Conservation (phyloP, 2,888 invertebrate genomes). For the Geotrupes spiniger region DNA sequence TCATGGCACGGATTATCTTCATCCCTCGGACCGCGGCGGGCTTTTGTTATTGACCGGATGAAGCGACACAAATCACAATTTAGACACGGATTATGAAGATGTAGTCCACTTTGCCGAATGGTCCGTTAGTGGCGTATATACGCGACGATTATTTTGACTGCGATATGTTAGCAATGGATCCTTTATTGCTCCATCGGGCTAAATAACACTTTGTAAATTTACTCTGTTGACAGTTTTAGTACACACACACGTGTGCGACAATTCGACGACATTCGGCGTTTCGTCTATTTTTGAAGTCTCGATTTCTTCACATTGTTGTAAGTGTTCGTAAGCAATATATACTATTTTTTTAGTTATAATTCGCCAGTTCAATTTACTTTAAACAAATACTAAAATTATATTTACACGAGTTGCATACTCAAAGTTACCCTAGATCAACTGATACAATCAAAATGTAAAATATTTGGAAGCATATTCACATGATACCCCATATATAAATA, state of each 20-base stretch:
- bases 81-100: conserved; percentile 23
- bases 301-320: too few species aligned
- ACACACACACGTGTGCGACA: not conserved
- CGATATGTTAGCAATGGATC: conserved; percentile 8
- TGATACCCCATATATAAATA: too few species aligned
- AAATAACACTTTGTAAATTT: conserved; percentile 16
- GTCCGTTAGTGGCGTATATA: conserved; percentile 9
- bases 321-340: too few species aligned
- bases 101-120: conserved; percentile 9
- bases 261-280: not conserved
- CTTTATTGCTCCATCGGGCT: conserved; percentile 13
- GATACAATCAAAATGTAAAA: too few species aligned
- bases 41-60: conserved; percentile 38
- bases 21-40: conserved; percentile 11
- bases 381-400: too few species aligned
- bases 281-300: too few species aligned
- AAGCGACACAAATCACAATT: conserved; percentile 44
- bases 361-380: too few species aligned
- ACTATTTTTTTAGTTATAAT: too few species aligned
- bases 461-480: too few species aligned
- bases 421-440: too few species aligned
- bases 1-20: conserved; percentile 18
- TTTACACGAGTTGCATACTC: too few species aligned
- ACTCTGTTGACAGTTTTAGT: conserved; percentile 8
- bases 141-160: conserved; percentile 17